Evolutionary conservation across 1,140 invertebrate species (phyloP), one percentile per base, ranked within the genome.

Genomic region (Nephotettix cincticeps): DNA sequence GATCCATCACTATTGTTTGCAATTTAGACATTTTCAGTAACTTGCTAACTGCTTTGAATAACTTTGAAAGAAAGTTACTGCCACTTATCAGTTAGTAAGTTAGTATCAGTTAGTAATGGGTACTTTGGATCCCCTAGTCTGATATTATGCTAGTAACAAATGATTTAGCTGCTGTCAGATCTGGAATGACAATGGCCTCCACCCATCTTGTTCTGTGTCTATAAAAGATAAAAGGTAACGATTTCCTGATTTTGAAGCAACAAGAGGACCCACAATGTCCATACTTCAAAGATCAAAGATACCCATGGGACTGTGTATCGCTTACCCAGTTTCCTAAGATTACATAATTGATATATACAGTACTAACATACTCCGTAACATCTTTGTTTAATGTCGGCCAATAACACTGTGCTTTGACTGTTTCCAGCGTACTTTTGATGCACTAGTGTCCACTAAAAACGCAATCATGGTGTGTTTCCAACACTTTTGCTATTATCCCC

Each of bases 201-300:
- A 28, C 56, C 68, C 73, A 81, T 65, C 76, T 75, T 1, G 79
- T 80, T 76, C 77, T 28, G 73, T 69, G 54, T 77, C 75, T 0
- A 74, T 70, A 11, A 78, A 67, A 0, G 79, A 76, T 2, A 80
- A 40, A 9, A 79, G 73, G 27, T 76, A 76, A 23, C 68, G 70
- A 54, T 78, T 80, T 0, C 73, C 72, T 11, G 13, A 14, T 13
- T 32, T n/a, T 21, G 74, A 72, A 30, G n/a, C 27, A 13, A 75
- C 74, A 0, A 78, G 61, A 32, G 77, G 77, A 27, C 77, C 77
- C 6, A 77, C 56, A 27, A 75, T 73, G 45, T 73, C 63, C 63
- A 65, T 30, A 9, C 29, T 36, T 1, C 29, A 25, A 1, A 65
- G 1, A 9, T 51, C 47, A n/a, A 51, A 51, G 3, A 51, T 4